Conservation (phyloP, 1,140 invertebrate genomes). For the Phortica variegata region DNA sequence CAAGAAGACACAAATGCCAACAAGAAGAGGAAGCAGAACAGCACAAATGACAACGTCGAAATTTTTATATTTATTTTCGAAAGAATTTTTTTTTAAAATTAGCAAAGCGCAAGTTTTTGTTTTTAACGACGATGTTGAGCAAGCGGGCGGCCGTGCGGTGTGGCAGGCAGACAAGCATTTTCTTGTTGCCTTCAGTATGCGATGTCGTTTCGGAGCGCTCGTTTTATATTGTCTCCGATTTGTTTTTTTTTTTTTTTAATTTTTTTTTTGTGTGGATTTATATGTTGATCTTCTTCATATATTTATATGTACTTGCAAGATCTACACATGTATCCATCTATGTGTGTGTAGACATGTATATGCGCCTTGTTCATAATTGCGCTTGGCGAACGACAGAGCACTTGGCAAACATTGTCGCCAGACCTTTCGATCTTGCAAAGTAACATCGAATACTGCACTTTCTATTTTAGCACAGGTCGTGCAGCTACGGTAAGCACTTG, state of each 20-base stretch:
- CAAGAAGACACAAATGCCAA: not conserved
- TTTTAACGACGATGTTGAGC: no score
- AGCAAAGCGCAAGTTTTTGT: constrained; percentile 39
- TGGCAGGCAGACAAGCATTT: no score
- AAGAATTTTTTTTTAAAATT: constrained; percentile 50
- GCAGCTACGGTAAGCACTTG: no score
- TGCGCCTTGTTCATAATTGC: constrained; percentile 13
- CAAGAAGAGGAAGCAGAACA: no score
- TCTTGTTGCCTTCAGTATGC: no score
- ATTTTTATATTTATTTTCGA: constrained; percentile 44
- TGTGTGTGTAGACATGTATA: constrained; percentile 15
- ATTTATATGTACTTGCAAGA: no score
- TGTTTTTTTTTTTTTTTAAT: constrained; percentile 1
- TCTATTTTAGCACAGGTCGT: no score
- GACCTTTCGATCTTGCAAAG: no score
- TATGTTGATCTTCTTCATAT: not conserved
- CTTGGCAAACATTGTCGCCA: constrained; percentile 1
- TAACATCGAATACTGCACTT: no score
- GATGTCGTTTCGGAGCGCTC: no score
- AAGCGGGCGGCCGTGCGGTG: no score
- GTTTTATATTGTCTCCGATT: no score
- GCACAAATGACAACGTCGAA: constrained; percentile 27
- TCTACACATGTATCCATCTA: constrained; percentile 22
- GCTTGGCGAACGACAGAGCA: constrained; percentile 1
- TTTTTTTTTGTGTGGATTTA: not conserved